Evolutionary conservation across 2,888 invertebrate species (phyloP).

Genomic region (Carcina quercana): DNA sequence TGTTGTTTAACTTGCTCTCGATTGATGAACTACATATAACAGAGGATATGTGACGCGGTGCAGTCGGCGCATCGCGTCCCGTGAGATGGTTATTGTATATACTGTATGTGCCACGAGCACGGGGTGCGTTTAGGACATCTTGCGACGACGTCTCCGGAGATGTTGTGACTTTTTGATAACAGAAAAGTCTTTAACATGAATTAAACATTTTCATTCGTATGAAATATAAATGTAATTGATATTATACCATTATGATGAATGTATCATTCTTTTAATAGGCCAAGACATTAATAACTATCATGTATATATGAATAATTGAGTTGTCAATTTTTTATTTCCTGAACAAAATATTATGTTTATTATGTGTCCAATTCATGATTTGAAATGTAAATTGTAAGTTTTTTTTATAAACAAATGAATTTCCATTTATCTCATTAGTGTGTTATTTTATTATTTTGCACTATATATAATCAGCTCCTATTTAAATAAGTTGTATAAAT

Average conservation of each 20-base stretch:
- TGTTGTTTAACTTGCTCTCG: background rate
- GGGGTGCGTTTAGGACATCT: constrained; percentile 12
- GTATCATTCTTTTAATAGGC: constrained; percentile 20
- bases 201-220: constrained; percentile 12
- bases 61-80: constrained; percentile 5
- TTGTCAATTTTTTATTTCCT: constrained; percentile 29
- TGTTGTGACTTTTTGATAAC: constrained; percentile 25
- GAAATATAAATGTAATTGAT: constrained; percentile 12
- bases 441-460: constrained; percentile 38
- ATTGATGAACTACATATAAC: background rate
- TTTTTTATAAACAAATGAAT: constrained; percentile 48
- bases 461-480: constrained; percentile 36
- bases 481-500: constrained; percentile 66
- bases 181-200: constrained; percentile 21
- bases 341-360: constrained; percentile 28
- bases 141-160: constrained; percentile 11
- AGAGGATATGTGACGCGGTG: too few relatives aligned
- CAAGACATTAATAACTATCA: constrained; percentile 22
- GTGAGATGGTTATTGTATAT: constrained; percentile 23
- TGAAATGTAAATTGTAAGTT: constrained; percentile 59
- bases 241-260: constrained; percentile 13
- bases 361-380: constrained; percentile 32
- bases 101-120: constrained; percentile 19
- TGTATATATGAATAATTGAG: constrained; percentile 52
- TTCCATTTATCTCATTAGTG: constrained; percentile 53